Evolutionary conservation across 2,113 vertebrate species (phyloP).

Genomic region (Saccopteryx leptura): DNA sequence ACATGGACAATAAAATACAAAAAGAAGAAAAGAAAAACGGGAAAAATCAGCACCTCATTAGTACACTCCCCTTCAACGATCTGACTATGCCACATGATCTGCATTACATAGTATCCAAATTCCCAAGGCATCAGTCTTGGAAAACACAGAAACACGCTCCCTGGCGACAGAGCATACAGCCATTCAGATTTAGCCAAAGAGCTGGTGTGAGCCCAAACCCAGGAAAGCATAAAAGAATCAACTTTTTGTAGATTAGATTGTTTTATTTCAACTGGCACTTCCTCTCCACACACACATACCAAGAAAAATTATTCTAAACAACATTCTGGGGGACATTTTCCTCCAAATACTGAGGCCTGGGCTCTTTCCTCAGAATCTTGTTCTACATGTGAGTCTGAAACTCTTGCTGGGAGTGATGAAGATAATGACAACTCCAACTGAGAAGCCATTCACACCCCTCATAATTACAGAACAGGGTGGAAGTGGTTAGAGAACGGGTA

Average conservation of each 20-base stretch:
- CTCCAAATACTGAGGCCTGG: slow-evolving; percentile 33
- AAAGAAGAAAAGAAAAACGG: not conserved
- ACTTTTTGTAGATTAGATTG: slow-evolving; percentile 52
- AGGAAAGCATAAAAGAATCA: slow-evolving; percentile 9
- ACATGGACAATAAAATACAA: not conserved
- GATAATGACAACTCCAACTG: slow-evolving; percentile 75
- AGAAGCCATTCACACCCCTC: slow-evolving; percentile 74
- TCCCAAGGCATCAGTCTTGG: not conserved
- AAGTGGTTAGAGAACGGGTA: slow-evolving; percentile 38
- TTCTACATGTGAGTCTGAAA: slow-evolving; percentile 72
- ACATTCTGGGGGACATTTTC: slow-evolving; percentile 33
- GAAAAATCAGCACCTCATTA: not conserved
- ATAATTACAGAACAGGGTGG: slow-evolving; percentile 74
- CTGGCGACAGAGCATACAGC: not conserved
- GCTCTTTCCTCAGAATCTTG: slow-evolving; percentile 69
- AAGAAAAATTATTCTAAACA: slow-evolving; percentile 36
- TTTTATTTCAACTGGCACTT: slow-evolving; percentile 20
- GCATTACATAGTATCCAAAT: not conserved
- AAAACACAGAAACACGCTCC: not conserved
- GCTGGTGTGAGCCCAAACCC: not conserved
- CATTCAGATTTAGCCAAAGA: slow-evolving; percentile 14
- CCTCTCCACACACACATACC: not conserved
- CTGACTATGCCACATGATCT: not conserved
- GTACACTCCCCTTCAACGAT: not conserved
- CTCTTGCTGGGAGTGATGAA: slow-evolving; percentile 79